phyloP scores from a whole-genome alignment of 2,113 vertebrate genomes.

The Panthera tigris region DNA sequence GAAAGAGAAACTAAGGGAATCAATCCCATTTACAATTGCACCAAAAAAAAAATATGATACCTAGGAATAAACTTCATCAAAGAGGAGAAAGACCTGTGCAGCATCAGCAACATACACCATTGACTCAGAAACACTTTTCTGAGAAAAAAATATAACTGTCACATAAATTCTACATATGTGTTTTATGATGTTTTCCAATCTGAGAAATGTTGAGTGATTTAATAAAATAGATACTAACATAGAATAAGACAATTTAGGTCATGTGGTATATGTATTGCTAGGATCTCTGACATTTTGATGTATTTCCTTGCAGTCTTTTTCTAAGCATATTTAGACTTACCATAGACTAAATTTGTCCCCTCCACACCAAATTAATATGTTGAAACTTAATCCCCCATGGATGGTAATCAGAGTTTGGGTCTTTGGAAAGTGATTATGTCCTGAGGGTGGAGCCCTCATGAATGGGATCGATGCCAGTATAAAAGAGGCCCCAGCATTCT shows the following conservation, averaged over 20 bases:
- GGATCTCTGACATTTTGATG: not conserved
- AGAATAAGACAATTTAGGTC: not conserved
- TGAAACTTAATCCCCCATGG: not conserved
- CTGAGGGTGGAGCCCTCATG: not conserved
- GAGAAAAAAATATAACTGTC: not conserved
- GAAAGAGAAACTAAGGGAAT: no score
- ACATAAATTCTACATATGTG: not conserved
- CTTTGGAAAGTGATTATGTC: not conserved
- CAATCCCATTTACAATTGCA: no score
- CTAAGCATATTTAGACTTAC: not conserved
- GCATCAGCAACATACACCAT: not conserved
- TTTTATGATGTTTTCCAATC: not conserved
- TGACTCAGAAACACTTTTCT: not conserved
- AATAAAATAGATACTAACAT: not conserved
- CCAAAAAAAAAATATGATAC: no score
- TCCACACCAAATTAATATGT: not conserved
- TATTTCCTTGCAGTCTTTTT: conserved; percentile 12
- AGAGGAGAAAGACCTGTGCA: no score
- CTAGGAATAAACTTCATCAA: no score
- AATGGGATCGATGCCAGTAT: not conserved
- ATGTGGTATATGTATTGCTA: not conserved
- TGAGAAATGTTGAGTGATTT: not conserved
- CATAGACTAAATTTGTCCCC: not conserved
- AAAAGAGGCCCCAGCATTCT: not conserved
- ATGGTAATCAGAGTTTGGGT: not conserved